Conservation (phyloP, 2,888 invertebrate species). For the Spilarctia lutea region DNA sequence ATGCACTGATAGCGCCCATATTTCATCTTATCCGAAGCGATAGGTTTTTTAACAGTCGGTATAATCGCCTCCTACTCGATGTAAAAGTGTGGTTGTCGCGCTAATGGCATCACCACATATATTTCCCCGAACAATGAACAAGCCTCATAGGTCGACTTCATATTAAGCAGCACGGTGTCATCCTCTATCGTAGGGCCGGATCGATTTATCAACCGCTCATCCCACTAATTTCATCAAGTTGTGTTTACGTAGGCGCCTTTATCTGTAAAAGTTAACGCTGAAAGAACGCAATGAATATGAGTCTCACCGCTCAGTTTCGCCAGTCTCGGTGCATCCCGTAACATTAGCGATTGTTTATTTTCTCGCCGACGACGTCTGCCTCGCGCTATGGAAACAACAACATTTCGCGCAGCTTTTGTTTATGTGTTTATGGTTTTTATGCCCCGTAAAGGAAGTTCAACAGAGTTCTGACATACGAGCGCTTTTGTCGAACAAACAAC, state of each 20-base stretch:
- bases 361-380: slow-evolving; percentile 27
- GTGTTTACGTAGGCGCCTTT: background rate
- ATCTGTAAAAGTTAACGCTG: background rate
- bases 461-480: slow-evolving; percentile 23
- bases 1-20: slow-evolving; percentile 18
- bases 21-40: slow-evolving; percentile 1
- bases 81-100: background rate
- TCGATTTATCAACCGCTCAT: background rate
- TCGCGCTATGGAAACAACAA: slow-evolving; percentile 28
- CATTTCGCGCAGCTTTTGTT: slow-evolving; percentile 29
- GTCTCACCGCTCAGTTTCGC: background rate
- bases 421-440: slow-evolving; percentile 29
- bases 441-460: slow-evolving; percentile 30
- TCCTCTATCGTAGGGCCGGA: background rate
- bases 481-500: slow-evolving; percentile 9
- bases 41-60: background rate
- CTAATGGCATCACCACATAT: background rate
- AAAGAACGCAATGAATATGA: background rate
- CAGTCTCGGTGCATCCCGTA: background rate
- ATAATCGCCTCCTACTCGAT: slow-evolving; percentile 5
- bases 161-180: background rate
- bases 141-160: background rate
- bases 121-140: background rate
- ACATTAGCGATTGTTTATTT: slow-evolving; percentile 22
- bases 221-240: background rate